Conservation (phyloP, 1,140 invertebrate species). For the Papilio aristodemus region DNA sequence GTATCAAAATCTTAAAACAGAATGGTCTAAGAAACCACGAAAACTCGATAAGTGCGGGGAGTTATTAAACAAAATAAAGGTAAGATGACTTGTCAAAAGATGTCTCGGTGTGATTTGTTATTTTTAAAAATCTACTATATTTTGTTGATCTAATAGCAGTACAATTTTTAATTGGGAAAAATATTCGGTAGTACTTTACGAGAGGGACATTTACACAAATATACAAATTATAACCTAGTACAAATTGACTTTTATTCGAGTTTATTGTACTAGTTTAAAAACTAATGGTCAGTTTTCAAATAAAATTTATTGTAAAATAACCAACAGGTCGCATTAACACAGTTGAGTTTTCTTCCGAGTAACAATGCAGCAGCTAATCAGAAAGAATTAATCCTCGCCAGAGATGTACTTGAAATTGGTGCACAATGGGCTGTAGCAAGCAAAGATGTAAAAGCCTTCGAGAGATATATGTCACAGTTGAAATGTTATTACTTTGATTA, state of each 20-base stretch:
- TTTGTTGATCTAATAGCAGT: not conserved
- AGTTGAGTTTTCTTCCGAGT: constrained; percentile 92
- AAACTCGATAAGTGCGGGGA: constrained; percentile 88
- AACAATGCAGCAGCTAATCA: constrained; percentile 88
- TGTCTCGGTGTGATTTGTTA: not conserved
- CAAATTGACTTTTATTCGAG: not conserved
- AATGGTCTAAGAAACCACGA: constrained; percentile 85
- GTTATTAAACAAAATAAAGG: constrained; percentile 87
- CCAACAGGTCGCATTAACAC: constrained; percentile 89
- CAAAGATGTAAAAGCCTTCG: constrained; percentile 96
- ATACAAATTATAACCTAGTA: constrained; percentile 20
- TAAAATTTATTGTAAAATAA: too few relatives aligned
- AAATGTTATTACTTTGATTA: constrained; percentile 99
- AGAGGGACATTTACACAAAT: constrained; percentile 35
- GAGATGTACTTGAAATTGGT: constrained; percentile 97
- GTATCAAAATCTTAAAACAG: constrained; percentile 87
- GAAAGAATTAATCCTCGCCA: constrained; percentile 92
- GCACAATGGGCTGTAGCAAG: constrained; percentile 96
- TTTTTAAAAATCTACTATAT: not conserved
- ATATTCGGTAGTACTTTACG: too few relatives aligned
- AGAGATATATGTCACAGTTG: constrained; percentile 97
- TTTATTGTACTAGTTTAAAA: too few relatives aligned
- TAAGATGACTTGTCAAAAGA: constrained; percentile 67
- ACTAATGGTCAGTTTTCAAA: too few relatives aligned
- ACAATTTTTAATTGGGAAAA: not conserved